Evolutionary conservation across 2,888 invertebrate species (phyloP).

Genomic region (Kuschelorhynchus macadamiae): DNA sequence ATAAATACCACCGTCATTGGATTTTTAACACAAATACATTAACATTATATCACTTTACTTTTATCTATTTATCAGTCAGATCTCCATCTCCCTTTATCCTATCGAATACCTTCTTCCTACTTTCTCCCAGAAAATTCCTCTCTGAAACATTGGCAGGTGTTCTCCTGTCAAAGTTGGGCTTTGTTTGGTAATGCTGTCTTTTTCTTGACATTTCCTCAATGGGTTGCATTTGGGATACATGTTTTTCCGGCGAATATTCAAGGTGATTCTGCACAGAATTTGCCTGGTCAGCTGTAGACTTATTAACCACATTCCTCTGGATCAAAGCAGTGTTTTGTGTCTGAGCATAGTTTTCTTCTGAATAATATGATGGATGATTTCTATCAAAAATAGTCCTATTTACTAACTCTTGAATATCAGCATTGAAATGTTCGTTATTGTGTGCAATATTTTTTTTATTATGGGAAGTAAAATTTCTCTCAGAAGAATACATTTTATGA

Average conservation of each 20-base stretch:
- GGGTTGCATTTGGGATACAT: background rate
- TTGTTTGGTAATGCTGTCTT: constrained; percentile 21
- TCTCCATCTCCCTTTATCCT: background rate
- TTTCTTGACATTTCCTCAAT: constrained; percentile 28
- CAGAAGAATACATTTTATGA: background rate
- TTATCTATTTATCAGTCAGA: constrained; percentile 9
- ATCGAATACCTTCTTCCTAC: constrained; percentile 6
- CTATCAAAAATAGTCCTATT: background rate
- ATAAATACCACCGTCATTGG: too few species aligned
- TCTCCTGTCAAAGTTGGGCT: constrained; percentile 15
- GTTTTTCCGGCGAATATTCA: background rate
- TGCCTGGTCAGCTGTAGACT: too few species aligned
- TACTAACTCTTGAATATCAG: background rate
- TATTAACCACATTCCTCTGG: background rate
- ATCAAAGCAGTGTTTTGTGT: background rate
- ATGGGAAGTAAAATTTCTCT: background rate
- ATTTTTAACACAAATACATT: too few species aligned
- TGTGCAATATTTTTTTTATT: background rate
- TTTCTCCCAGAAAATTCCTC: background rate
- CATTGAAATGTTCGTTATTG: background rate
- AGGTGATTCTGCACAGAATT: too few species aligned
- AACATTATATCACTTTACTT: background rate
- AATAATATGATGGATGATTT: background rate
- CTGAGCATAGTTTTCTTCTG: constrained; percentile 4
- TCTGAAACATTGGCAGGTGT: background rate